Conservation (phyloP, 2,113 vertebrate genomes). For the Manacus vitellinus region DNA sequence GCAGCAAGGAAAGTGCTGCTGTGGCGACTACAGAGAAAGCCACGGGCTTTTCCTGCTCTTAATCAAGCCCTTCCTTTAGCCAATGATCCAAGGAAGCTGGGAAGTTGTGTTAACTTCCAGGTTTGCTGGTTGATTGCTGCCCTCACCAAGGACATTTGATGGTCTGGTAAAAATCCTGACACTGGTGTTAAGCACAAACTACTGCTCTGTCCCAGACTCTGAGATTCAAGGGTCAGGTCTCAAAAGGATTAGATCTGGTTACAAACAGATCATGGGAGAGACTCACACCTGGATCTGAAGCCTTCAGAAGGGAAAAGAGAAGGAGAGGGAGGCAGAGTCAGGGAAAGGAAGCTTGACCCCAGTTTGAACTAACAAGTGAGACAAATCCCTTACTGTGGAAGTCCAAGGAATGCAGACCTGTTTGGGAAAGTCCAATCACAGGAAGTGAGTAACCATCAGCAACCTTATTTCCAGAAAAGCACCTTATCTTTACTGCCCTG, state of each 20-base stretch:
- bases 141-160: not conserved
- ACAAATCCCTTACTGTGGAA: not conserved
- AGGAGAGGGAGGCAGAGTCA: not conserved
- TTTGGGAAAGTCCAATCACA: slow-evolving; percentile 3
- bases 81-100: not conserved
- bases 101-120: not conserved
- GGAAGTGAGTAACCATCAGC: not conserved
- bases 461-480: not conserved
- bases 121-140: not conserved
- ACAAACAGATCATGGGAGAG: not conserved
- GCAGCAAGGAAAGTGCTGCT: not conserved
- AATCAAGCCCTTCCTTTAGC: not conserved
- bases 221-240: not conserved
- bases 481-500: not conserved
- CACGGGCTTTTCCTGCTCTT: not conserved
- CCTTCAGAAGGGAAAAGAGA: not conserved
- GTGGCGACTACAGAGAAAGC: not conserved
- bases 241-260: not conserved
- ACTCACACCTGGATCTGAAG: not conserved
- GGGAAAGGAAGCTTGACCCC: slow-evolving; percentile 22
- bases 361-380: not conserved
- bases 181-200: not conserved
- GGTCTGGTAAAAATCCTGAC: not conserved
- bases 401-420: slow-evolving; percentile 1
- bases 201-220: not conserved